Base-by-base conservation (phyloP, 2,113 vertebrate genomes). In the Notothenia rossii region DNA sequence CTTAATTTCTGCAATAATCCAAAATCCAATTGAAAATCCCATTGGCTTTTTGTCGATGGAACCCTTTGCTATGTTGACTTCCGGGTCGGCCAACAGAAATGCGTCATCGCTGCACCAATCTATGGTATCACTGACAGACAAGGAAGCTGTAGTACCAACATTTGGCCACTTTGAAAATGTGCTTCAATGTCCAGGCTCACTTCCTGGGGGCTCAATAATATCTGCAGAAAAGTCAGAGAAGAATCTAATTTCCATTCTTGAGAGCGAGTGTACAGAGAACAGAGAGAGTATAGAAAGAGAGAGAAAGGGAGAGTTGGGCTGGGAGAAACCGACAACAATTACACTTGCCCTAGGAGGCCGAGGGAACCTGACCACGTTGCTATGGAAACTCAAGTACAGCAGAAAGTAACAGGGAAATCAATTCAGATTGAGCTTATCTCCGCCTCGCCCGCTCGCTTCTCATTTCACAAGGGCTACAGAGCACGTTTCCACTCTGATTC, bases 311-410 rank as follows among this genome's bases (percentile, higher is more conserved):
- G 83, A 93, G 86, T 93, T 91, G 88, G 85, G 86, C 82, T 92
- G 83, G 68, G 91, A 93, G 91, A 93, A 91, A 93, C 81, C 92
- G 91, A 94, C 93, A 94, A 95, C 94, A 94, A 94, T 95, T 95
- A 94, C 93, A 94, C 90, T 94, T 95, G 94, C 94, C 94, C 95
- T 95, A 91, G 92, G 92, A 95, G 94, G 93, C 93, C 90, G 88
- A 86, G 91, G 86, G 87, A 95, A 94, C 93, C 92, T 95, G 94
- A 94, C 94, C 94, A 93, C 79, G 94, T 95, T 94, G 93, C 95
- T 88, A 95, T 95, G 94, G 94, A 90, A 95, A 95, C 94, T 91
- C 90, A 94, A 94, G 93, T 94, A 95, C 91, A 95, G 92, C 91
- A 91, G 92, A 96, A 94, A 94, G 91, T 93, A 95, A 93, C 86